Conservation (phyloP, 2,888 invertebrate species). For the Amphipoea lucens region DNA sequence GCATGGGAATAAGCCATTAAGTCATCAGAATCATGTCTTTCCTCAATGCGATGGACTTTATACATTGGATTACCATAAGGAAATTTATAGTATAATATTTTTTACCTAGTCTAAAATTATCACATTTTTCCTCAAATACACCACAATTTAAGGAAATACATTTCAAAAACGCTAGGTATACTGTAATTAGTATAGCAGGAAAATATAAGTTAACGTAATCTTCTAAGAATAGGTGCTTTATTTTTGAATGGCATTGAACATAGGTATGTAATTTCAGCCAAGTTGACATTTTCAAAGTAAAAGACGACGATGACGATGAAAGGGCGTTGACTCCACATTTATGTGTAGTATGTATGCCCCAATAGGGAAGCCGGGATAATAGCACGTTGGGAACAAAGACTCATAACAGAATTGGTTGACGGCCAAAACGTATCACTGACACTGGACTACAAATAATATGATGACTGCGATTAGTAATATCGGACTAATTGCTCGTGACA, state of each 20-base stretch:
- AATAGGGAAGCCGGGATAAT: constrained; percentile 41
- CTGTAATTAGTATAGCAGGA: not conserved
- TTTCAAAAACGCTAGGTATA: too few species aligned
- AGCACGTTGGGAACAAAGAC: constrained; percentile 43
- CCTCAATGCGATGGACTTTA: constrained; percentile 38
- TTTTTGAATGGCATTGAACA: not conserved
- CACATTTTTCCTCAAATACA: not conserved
- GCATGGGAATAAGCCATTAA: not conserved
- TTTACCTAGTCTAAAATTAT: constrained; percentile 1
- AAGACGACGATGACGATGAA: constrained; percentile 8
- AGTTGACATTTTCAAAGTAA: not conserved
- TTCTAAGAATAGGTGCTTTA: constrained; percentile 1
- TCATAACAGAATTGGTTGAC: constrained; percentile 43
- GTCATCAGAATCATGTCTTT: constrained; percentile 15
- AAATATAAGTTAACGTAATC: not conserved
- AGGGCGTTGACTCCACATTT: constrained; percentile 61
- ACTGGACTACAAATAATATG: not conserved
- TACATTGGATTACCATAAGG: constrained; percentile 19
- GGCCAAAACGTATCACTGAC: constrained; percentile 39
- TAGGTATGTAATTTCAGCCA: not conserved
- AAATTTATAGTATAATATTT: not conserved
- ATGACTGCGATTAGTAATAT: not conserved
- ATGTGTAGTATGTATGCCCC: constrained; percentile 35
- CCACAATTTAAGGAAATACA: not conserved
- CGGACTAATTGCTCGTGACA: constrained; percentile 26